Percentiles rank a stretch among this genome's conserved stretches.
Evolutionary conservation across 2,888 invertebrate species (phyloP).

Genomic region (Drosophila pseudotakahashii): DNA sequence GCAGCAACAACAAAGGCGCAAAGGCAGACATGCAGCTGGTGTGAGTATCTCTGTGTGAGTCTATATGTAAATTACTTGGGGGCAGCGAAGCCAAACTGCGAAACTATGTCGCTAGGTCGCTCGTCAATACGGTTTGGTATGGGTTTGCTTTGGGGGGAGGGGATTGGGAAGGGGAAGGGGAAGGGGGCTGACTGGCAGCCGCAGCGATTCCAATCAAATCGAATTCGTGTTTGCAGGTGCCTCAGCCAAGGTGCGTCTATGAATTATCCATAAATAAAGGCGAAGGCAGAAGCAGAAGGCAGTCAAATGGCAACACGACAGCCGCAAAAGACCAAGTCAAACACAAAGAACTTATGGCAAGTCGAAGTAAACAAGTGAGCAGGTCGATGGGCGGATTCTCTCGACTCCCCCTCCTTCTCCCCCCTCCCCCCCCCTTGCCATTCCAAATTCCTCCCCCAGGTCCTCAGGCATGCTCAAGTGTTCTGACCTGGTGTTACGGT

Average conservation of each 20-base stretch:
- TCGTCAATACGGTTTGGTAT: conserved; percentile 35
- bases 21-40: conserved; percentile 46
- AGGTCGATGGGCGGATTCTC: conserved; percentile 10
- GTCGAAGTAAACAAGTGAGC: conserved; percentile 60
- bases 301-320: conserved; percentile 56
- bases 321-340: conserved; percentile 29
- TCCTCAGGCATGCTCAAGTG: conserved; percentile 17
- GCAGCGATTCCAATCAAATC: conserved; percentile 48
- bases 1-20: conserved; percentile 14
- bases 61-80: conserved; percentile 70
- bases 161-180: conserved; percentile 1
- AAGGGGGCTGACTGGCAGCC: conserved; percentile 9
- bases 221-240: conserved; percentile 50
- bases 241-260: conserved; percentile 65
- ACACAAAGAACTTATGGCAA: conserved; percentile 51
- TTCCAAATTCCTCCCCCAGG: not conserved
- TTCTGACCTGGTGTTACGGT: conserved; percentile 20
- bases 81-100: conserved; percentile 56
- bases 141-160: not conserved
- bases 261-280: conserved; percentile 63
- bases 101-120: conserved; percentile 76
- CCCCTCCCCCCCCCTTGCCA: not conserved
- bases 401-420: no score
- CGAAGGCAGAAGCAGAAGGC: conserved; percentile 27
- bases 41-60: conserved; percentile 27